These are phyloP conservation scores for Dorcus hopei DNA, from an alignment of 2,888 invertebrate species.

Conservation along the genomic window DNA sequence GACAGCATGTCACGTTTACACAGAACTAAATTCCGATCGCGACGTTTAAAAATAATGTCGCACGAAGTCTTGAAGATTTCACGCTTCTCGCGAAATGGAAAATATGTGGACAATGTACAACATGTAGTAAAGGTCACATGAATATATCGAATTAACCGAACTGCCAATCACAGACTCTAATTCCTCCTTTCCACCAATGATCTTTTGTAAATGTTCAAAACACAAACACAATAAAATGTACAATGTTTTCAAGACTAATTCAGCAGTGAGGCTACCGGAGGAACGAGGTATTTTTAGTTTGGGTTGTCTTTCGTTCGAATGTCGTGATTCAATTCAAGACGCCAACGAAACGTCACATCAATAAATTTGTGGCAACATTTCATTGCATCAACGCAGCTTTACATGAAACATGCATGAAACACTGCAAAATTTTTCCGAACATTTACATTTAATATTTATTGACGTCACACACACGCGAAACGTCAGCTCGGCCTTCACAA, in stretches of 20 bases:
- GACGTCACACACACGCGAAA: slow-evolving; percentile 18
- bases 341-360: too few relatives aligned
- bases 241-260: slow-evolving; percentile 27
- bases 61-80: neutral
- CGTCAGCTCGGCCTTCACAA: slow-evolving; percentile 21
- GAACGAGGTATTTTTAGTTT: neutral
- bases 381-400: neutral
- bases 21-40: slow-evolving; percentile 9
- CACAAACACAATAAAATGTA: slow-evolving; percentile 24
- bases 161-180: slow-evolving; percentile 29
- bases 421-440: slow-evolving; percentile 15
- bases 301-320: neutral
- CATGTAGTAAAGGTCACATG: slow-evolving; percentile 40
- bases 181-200: slow-evolving; percentile 27
- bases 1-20: slow-evolving; percentile 13
- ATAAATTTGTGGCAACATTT: too few relatives aligned
- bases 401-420: slow-evolving; percentile 5
- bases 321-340: too few relatives aligned
- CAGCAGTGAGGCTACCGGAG: slow-evolving; percentile 27
- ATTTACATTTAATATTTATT: slow-evolving; percentile 15
- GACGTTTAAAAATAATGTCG: slow-evolving; percentile 4
- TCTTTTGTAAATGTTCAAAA: slow-evolving; percentile 29
- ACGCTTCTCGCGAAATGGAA: neutral
- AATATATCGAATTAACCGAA: slow-evolving; percentile 37
- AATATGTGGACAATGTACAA: slow-evolving; percentile 12